Conservation (phyloP, 2,797 vertebrate species). For the Mus caroli region DNA sequence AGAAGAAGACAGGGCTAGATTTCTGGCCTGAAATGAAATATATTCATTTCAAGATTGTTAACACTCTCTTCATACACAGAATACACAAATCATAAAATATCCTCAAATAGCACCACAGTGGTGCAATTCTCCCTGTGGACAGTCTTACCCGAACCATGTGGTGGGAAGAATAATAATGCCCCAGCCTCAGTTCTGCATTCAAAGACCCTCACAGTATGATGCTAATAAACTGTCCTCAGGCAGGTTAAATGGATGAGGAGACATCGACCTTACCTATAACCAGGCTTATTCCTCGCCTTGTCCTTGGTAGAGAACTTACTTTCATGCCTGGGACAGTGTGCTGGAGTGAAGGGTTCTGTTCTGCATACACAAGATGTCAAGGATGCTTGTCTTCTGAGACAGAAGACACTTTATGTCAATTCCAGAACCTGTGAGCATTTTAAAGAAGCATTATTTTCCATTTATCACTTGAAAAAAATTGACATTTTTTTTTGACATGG, state of each 20-base stretch:
- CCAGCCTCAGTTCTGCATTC: not conserved
- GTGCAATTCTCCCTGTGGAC: not conserved
- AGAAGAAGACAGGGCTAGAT: not conserved
- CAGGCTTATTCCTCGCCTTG: not conserved
- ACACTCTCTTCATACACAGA: not conserved
- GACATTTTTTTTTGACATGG: not conserved
- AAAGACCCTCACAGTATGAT: not conserved
- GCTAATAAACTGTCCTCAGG: not conserved
- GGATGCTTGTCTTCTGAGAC: not conserved
- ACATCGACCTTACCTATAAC: not conserved
- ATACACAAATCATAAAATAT: not conserved
- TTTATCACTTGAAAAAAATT: constrained; percentile 21
- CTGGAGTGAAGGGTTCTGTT: not conserved
- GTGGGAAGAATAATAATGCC: not conserved
- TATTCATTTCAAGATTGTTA: not conserved
- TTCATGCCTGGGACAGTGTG: not conserved
- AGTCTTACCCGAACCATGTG: not conserved
- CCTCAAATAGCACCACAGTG: not conserved
- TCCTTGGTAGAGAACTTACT: not conserved
- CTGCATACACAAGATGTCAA: not conserved
- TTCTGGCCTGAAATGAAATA: not conserved
- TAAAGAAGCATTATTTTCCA: constrained; percentile 26
- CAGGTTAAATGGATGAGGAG: not conserved
- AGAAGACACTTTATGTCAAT: not conserved
- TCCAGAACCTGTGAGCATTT: not conserved